Percentiles rank a stretch among this genome's conserved stretches.
Conservation (phyloP, 2,797 vertebrate species). For the Octomys mimax region DNA sequence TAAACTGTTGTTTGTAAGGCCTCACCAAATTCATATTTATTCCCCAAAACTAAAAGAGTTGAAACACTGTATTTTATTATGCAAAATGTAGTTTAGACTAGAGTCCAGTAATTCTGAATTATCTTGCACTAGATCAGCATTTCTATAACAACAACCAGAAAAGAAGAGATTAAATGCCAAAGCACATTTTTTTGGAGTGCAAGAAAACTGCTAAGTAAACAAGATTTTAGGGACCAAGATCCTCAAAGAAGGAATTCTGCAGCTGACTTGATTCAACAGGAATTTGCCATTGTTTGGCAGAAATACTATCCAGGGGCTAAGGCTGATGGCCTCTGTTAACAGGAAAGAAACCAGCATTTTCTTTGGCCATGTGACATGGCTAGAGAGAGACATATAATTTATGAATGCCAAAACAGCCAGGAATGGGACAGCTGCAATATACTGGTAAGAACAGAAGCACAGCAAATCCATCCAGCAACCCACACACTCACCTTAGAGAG, state of each 20-base stretch:
- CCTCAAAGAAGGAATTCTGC: background rate
- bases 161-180: background rate
- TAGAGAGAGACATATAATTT: constrained; percentile 27
- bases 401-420: background rate
- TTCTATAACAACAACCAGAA: constrained; percentile 10
- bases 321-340: background rate
- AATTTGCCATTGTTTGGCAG: background rate
- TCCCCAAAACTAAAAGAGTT: background rate
- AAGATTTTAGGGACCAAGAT: background rate
- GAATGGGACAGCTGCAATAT: background rate
- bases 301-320: background rate
- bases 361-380: background rate
- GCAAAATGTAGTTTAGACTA: background rate
- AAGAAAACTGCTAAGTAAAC: constrained; percentile 47
- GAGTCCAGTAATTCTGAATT: background rate
- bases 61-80: background rate
- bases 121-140: background rate
- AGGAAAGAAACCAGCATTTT: background rate
- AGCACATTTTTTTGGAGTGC: background rate
- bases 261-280: background rate
- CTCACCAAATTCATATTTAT: background rate
- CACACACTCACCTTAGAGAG: background rate
- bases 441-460: background rate
- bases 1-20: background rate
- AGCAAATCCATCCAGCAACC: background rate